Base-by-base conservation (phyloP, 2,888 invertebrate species). In the Dynastes tityus region DNA sequence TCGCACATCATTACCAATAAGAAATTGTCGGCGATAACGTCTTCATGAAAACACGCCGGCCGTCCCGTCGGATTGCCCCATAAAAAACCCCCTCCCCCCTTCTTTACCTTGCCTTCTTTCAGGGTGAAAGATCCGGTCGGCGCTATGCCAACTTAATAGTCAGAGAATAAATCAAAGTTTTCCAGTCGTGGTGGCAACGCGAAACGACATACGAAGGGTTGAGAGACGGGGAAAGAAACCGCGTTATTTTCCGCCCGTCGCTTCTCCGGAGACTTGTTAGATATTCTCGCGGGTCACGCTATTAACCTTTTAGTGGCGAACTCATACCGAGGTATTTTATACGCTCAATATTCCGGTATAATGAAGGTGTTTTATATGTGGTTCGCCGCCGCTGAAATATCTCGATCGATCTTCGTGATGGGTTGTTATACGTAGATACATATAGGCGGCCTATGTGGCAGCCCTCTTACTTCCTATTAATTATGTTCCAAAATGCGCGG, bases 291-390 rank as follows among this genome's bases (percentile, higher is more conserved):
- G 82, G 85, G 86, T 83, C 79, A 83, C 86, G 51, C 85, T 84
- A 86, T 86, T 86, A 86, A 85, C 85, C 86, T 85, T 85, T 85
- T 85, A 85, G 83, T 82, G 81, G 68, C 83, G 81, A 83, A 83
- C 84, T 78, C 83, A 80, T 83, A 83, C 82, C 81, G 82, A 84
- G 85, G 85, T 85, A 86, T 85, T 85, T 85, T 83, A 85, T 83
- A 85, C 84, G 79, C 84, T 84, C 84, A 82, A 81, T 82, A 80
- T 83, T 82, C 80, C 82, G 82, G 83, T 82, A 85, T 88, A 88
- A 88, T 87, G 87, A 87, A 86, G 87, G 85, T 87, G 87, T 88
- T 88, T 51, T 87, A 87, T 87, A 88, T 87, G 87, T 87, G 85
- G 85, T 85, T 84, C 85, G 83, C 74, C 49, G 49, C 49, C 45